Evolutionary conservation across 2,113 vertebrate genomes (phyloP), one percentile per base, ranked within the genome.

Genomic region (Actenoides hombroni): DNA sequence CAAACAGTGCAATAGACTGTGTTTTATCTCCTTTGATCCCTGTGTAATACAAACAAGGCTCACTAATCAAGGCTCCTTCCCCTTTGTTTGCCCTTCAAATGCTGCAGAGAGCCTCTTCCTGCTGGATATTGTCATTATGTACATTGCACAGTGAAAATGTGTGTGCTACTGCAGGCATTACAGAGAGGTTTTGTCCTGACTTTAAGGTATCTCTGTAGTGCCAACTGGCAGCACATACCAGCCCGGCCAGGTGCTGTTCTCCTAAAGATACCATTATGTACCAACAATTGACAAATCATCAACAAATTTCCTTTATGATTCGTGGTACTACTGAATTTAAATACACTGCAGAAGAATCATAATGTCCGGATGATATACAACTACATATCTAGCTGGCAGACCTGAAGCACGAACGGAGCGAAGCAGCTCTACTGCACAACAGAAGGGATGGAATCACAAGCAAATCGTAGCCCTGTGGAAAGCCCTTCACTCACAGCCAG

Each of bases 11-110:
- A 90, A 90, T 71, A 88, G 92, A 39, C 88, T 92, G 46, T 67
- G 70, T 51, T 97, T 94, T 86, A 90, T 93, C 92, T 95, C 76
- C 92, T 92, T 94, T 96, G 86, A 91, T 97, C 90, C 92, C 83
- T 35, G 7, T 88, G 86, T 61, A 92, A 93, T 73, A 61, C 86
- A 94, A 93, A 84, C 90, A 86, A 88, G 79, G 71, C 80, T 96
- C 93, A 70, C 92, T 93, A 96, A 77, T 90, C 94, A 92, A 90
- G 69, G 79, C 86, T 94, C 61, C 90, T 93, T 95, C 80, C 74
- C 92, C 94, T 95, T 84, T 68, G 88, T 89, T 93, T 92, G 94
- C 86, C 95, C 96, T 96, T 95, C 94, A 96, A 63, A 82, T 10
- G 48, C 88, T 93, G 92, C 94, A 82, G 83, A 92, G 90, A 93